These are phyloP conservation scores for Aquatica leii DNA, from an alignment of 2,888 invertebrate species.

Conservation along the genomic window DNA sequence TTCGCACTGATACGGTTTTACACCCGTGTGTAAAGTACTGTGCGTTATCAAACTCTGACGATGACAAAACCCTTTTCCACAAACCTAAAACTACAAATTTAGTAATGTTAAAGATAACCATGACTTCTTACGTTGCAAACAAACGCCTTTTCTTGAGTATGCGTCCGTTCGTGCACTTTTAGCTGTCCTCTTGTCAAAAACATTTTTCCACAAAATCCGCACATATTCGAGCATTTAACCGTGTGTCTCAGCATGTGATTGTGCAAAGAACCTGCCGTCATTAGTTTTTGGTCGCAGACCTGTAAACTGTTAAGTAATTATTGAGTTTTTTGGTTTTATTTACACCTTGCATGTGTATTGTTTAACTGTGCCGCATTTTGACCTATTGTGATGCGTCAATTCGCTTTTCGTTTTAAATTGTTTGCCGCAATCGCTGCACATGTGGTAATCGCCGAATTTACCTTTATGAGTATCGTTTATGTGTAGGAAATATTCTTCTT, in stretches of 20 bases:
- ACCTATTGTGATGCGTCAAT: slow-evolving; percentile 53
- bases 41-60: slow-evolving; percentile 63
- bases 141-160: slow-evolving; percentile 55
- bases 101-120: slow-evolving; percentile 1
- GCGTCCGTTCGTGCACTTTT: slow-evolving; percentile 55
- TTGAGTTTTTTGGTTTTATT: neutral
- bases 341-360: slow-evolving; percentile 56
- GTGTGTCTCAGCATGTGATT: slow-evolving; percentile 54
- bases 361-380: slow-evolving; percentile 61
- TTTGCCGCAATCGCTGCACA: slow-evolving; percentile 60
- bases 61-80: slow-evolving; percentile 62
- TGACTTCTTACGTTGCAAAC: slow-evolving; percentile 50
- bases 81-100: slow-evolving; percentile 53
- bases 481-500: slow-evolving; percentile 57
- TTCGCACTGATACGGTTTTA: slow-evolving; percentile 63
- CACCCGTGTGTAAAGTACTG: slow-evolving; percentile 61
- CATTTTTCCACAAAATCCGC: slow-evolving; percentile 55
- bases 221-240: slow-evolving; percentile 50
- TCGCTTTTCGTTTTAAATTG: slow-evolving; percentile 59
- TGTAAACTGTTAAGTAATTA: slow-evolving; percentile 30
- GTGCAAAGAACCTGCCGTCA: slow-evolving; percentile 53
- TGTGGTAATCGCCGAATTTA: slow-evolving; percentile 52
- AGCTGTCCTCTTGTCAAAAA: slow-evolving; percentile 53
- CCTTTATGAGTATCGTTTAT: slow-evolving; percentile 58
- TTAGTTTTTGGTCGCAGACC: slow-evolving; percentile 51